Base-by-base conservation (phyloP, 2,113 vertebrate species). In the Oncorhynchus kisutch region DNA sequence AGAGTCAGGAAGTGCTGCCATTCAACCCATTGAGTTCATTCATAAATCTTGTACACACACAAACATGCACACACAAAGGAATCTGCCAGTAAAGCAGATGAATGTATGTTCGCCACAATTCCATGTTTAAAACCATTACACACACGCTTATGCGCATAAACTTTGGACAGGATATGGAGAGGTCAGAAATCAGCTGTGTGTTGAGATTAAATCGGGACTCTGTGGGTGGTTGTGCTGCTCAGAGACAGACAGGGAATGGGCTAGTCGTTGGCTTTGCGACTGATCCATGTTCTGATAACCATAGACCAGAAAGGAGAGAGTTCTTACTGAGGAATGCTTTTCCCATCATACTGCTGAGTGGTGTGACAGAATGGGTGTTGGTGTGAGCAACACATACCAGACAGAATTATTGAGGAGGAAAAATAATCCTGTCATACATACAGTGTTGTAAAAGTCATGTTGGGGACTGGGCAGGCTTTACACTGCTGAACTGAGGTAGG, bases 1-100 rank as follows among this genome's bases (percentile, higher is more conserved):
- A 13, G 4, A 87, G 84, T 77, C 80, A 85, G 86, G 84, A 91
- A 91, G 77, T 77, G 39, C 72, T 83, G 81, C 84, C 83, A 85
- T 60, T 75, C 82, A 51, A 70, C 70, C 76, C 57, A 1, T 0
- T 25, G 12, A 57, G 31, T 81, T 88, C 85, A 91, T 91, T 89
- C 88, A 90, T 86, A 84, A 90, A 84, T 88, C 85, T 81, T 75
- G 24, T 4, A 20, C 45, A 69, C 71, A 54, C 65, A 70, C 3
- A 77, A 73, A 82, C 73, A 78, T 60, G 65, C 70, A 34, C 54
- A 73, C 72, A 45, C 72, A 74, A 7, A 54, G 51, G 16, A 78
- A 76, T 62, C 69, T 49, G 66, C 3, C 39, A 65, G 79, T 62
- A 24, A 2, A 72, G 78, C 71, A 81, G 66, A 78, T 54, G 14